Conservation (phyloP, 2,888 invertebrate genomes). For the Agriopis aurantiaria region DNA sequence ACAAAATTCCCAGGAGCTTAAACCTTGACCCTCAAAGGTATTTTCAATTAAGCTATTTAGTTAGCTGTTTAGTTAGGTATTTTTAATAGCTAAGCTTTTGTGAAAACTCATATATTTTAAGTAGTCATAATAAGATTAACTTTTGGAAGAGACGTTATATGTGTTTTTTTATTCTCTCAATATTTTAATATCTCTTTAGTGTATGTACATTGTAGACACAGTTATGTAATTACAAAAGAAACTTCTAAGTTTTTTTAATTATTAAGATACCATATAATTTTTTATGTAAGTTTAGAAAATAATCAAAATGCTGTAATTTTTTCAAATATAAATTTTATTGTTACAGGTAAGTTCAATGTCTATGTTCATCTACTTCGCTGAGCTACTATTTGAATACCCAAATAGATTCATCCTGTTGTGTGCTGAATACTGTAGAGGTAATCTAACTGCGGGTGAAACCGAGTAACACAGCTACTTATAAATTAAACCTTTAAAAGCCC, state of each 20-base stretch:
- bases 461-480: background rate
- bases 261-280: no score
- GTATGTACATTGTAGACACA: background rate
- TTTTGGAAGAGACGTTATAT: background rate
- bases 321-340: conserved; percentile 2
- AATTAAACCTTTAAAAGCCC: conserved; percentile 1
- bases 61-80: no score
- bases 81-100: conserved; percentile 24
- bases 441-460: background rate
- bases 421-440: background rate
- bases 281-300: no score
- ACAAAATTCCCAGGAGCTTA: conserved; percentile 33
- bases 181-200: background rate
- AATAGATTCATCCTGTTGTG: background rate
- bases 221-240: background rate
- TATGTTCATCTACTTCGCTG: background rate
- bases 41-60: no score
- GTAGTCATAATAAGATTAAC: conserved; percentile 17
- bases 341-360: conserved; percentile 19
- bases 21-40: conserved; percentile 31
- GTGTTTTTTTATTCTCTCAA: background rate
- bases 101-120: conserved; percentile 31
- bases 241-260: no score
- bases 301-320: background rate
- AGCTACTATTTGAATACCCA: background rate